Evolutionary conservation across 2,797 vertebrate species (phyloP), one percentile per base, ranked within the genome.

Genomic region (Siniperca obscura): DNA sequence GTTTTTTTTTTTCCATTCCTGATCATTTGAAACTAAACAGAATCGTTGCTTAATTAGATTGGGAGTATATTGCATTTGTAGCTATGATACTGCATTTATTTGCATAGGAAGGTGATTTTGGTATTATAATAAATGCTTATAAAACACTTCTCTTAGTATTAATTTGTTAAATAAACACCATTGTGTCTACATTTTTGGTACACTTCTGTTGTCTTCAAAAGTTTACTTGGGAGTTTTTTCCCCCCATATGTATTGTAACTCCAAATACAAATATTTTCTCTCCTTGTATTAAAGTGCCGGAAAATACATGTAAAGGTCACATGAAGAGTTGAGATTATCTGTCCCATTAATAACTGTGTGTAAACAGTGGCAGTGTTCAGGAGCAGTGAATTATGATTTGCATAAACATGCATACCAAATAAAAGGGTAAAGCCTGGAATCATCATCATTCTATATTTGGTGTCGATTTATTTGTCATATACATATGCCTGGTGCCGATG

Each of bases 321-420:
- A 46, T 27, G 2, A 40, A 25, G 36, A 62, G n/a, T 67, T 53
- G n/a, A 48, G 3, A 69, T 59, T 1, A 56, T 65, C 0, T 40
- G 42, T 61, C 61, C n/a, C 48, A 6, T 75, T 56, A 70, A 60
- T 46, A 53, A 25, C 50, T 53, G 42, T 34, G 61, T 60, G 53
- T 42, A 38, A 65, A 57, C 48, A 38, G 27, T 13, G 7, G 0
- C 38, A 77, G 52, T 56, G 67, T 65, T 65, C 67, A 52, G 7
- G 34, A 82, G 8, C 19, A 57, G 22, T 61, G 56, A 40, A 27
- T 40, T 76, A 30, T 76, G 19, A 75, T 71, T 53, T 76, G 17
- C 55, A 67, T 66, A 30, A 79, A 76, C 55, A 25, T 71, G 25
- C 36, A 46, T 21, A 66, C 53, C 44, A 75, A 80, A 80, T 82